Percentiles rank a stretch among this genome's conserved stretches.
These are phyloP conservation scores for Priocnemis perturbator DNA, from an alignment of 2,888 invertebrate species.

Conservation along the genomic window DNA sequence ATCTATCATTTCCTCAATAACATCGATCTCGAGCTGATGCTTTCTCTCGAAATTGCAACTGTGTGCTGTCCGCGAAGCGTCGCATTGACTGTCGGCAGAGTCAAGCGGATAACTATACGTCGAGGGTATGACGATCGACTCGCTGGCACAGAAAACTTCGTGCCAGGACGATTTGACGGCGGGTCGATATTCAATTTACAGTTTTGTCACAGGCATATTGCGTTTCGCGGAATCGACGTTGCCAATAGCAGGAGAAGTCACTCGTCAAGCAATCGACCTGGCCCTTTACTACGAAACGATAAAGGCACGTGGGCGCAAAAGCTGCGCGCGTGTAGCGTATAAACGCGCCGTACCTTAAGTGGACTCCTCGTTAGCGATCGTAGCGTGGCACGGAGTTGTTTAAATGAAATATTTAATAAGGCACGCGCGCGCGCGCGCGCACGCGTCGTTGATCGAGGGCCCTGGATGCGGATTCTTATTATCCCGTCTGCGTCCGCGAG, in stretches of 20 bases:
- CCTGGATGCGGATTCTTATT: background rate
- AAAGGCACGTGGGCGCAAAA: conserved; percentile 49
- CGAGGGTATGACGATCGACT: conserved; percentile 52
- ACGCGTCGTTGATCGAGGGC: background rate
- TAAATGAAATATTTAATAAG: conserved; percentile 52
- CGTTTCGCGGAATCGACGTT: conserved; percentile 58
- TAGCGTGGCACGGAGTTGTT: conserved; percentile 33
- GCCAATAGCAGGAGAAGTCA: conserved; percentile 31
- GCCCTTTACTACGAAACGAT: conserved; percentile 40
- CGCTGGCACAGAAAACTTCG: conserved; percentile 58
- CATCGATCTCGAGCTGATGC: too few species aligned
- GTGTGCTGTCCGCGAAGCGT: too few species aligned
- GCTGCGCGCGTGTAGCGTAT: background rate
- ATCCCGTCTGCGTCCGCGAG: too few species aligned
- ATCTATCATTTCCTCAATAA: too few species aligned
- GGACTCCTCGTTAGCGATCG: conserved; percentile 47
- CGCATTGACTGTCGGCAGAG: too few species aligned
- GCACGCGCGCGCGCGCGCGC: conserved; percentile 1
- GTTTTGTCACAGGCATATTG: conserved; percentile 68
- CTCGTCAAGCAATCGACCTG: conserved; percentile 6
- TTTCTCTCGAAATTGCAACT: too few species aligned
- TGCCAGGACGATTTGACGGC: conserved; percentile 5
- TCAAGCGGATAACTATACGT: too few species aligned
- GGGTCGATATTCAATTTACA: conserved; percentile 74
- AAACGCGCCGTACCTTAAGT: conserved; percentile 3